Evolutionary conservation across 2,113 vertebrate genomes (phyloP).

Genomic region (Crocuta crocuta): DNA sequence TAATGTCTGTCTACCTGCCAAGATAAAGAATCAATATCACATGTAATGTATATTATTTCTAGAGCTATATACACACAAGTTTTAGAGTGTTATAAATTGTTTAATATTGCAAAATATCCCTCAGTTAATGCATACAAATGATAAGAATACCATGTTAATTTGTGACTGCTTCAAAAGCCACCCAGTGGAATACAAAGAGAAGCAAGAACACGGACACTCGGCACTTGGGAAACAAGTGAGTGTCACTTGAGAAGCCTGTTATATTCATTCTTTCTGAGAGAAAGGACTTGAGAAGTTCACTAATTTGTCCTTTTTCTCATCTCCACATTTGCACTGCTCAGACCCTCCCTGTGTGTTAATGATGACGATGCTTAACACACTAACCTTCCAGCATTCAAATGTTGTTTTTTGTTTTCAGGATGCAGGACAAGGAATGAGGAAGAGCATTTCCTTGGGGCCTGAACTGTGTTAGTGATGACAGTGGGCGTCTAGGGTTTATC

Average conservation of each 20-base stretch:
- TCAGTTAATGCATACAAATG: neutral
- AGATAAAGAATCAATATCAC: neutral
- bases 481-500: neutral
- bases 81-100: neutral
- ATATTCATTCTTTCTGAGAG: neutral
- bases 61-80: neutral
- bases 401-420: neutral
- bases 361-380: neutral
- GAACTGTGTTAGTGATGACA: neutral
- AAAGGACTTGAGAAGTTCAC: neutral
- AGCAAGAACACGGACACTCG: neutral
- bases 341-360: neutral
- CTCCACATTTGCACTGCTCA: neutral
- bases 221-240: neutral
- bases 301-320: neutral
- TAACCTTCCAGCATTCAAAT: neutral
- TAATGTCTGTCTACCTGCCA: neutral
- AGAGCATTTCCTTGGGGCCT: neutral
- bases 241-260: neutral
- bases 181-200: neutral
- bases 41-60: neutral
- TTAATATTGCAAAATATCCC: neutral
- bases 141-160: neutral
- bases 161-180: neutral
- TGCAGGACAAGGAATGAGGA: neutral